These are phyloP conservation scores for Typhlomys cinereus DNA, from an alignment of 2,113 vertebrate species.

Conservation along the genomic window DNA sequence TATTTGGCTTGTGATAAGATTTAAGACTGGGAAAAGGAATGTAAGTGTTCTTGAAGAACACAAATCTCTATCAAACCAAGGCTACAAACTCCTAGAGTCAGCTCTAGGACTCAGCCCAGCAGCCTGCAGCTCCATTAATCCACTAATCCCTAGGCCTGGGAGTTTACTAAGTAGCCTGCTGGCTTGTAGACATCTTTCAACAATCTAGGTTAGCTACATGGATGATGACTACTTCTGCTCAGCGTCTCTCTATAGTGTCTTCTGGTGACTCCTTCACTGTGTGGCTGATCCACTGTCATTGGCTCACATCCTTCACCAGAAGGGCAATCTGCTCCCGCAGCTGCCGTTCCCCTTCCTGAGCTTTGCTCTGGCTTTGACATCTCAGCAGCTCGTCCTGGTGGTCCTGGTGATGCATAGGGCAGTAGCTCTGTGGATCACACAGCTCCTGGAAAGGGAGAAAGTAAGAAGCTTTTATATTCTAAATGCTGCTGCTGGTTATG, in stretches of 20 bases:
- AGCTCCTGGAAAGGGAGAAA: slow-evolving; percentile 75
- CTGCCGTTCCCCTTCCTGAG: slow-evolving; percentile 72
- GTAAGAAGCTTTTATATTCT: neutral
- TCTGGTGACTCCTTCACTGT: neutral
- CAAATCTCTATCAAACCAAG: neutral
- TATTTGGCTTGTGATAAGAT: neutral
- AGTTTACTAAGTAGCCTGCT: slow-evolving; percentile 25
- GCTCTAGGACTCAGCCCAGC: neutral
- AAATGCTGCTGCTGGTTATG: neutral
- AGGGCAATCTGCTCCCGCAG: slow-evolving; percentile 70
- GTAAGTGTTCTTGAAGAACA: slow-evolving; percentile 17
- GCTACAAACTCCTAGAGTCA: too few species aligned
- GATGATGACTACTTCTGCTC: slow-evolving; percentile 23
- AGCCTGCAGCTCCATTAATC: neutral
- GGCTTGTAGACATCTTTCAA: neutral
- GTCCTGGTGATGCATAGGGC: slow-evolving; percentile 83
- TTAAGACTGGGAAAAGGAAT: neutral
- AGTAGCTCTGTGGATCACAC: slow-evolving; percentile 85
- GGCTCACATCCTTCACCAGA: slow-evolving; percentile 70
- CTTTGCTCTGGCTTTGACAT: slow-evolving; percentile 77
- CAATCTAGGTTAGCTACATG: neutral
- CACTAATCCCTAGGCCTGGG: neutral
- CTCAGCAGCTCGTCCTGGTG: slow-evolving; percentile 85
- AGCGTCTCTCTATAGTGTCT: neutral
- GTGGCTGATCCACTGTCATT: neutral